phyloP scores from a whole-genome alignment of 2,888 invertebrate genomes.

The Anthoptus insignis region DNA sequence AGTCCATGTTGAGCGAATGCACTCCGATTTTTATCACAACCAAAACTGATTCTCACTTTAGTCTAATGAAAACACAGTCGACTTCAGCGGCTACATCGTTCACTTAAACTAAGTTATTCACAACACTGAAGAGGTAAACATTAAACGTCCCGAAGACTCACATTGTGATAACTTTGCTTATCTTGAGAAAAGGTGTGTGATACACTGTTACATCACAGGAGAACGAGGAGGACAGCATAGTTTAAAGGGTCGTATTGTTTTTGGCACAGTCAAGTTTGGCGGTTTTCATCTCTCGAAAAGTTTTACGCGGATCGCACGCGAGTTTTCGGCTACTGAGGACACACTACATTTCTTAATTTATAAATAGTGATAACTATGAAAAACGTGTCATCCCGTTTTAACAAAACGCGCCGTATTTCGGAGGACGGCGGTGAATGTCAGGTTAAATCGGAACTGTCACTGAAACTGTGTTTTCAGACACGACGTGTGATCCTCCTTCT shows the following conservation, averaged over 20 bases:
- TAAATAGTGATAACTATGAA: constrained; percentile 77
- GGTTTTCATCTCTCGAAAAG: constrained; percentile 66
- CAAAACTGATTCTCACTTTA: constrained; percentile 61
- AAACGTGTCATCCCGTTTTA: constrained; percentile 66
- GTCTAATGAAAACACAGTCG: constrained; percentile 55
- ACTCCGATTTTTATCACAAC: constrained; percentile 70
- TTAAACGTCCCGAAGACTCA: constrained; percentile 69
- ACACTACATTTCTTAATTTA: constrained; percentile 73
- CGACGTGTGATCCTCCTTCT: constrained; percentile 80
- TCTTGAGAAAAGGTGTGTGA: constrained; percentile 61
- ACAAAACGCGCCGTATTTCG: constrained; percentile 64
- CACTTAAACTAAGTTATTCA: constrained; percentile 74
- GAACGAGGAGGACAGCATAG: too few relatives aligned
- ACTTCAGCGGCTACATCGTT: constrained; percentile 62
- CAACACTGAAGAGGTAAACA: constrained; percentile 86
- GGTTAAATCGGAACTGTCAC: constrained; percentile 79
- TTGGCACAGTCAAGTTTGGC: constrained; percentile 74
- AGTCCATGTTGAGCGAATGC: constrained; percentile 60
- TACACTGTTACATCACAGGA: constrained; percentile 67
- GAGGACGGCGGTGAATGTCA: constrained; percentile 75
- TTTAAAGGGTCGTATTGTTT: constrained; percentile 66
- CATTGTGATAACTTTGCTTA: constrained; percentile 70
- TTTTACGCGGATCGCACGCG: constrained; percentile 62
- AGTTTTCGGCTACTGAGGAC: constrained; percentile 66
- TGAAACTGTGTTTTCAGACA: constrained; percentile 81